A percentile compares a stretch with the other conserved stretches of the same genome.
Conservation (phyloP, 2,113 vertebrate species). For the Donacobius atricapilla region DNA sequence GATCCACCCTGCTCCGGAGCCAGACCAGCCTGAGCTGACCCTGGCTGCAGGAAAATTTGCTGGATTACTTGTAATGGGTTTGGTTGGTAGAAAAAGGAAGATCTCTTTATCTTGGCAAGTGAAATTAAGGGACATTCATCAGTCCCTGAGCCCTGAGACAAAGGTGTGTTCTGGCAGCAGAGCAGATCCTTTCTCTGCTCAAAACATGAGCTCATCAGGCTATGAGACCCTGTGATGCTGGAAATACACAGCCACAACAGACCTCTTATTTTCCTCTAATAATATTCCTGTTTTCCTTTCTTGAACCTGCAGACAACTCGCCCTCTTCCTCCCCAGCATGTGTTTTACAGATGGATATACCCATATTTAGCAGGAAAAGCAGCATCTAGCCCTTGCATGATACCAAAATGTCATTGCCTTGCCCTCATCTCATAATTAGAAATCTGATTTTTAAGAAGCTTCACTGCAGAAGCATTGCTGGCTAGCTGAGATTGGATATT, state of each 20-base stretch:
- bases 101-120: background rate
- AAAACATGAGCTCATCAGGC: background rate
- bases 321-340: background rate
- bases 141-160: background rate
- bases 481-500: background rate
- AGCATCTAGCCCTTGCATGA: background rate
- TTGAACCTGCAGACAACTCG: background rate
- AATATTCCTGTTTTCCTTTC: background rate
- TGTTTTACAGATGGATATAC: background rate
- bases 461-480: background rate
- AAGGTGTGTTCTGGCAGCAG: background rate
- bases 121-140: background rate
- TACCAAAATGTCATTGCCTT: background rate
- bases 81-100: background rate
- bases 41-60: background rate
- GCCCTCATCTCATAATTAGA: background rate
- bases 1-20: background rate
- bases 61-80: background rate
- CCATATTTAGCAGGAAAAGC: background rate
- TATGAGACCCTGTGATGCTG: background rate
- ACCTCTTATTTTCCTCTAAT: background rate
- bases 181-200: background rate
- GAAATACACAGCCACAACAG: background rate
- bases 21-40: constrained; percentile 30
- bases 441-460: too few species aligned